Conservation (phyloP, 2,797 vertebrate genomes). For the Siniperca obscura region DNA sequence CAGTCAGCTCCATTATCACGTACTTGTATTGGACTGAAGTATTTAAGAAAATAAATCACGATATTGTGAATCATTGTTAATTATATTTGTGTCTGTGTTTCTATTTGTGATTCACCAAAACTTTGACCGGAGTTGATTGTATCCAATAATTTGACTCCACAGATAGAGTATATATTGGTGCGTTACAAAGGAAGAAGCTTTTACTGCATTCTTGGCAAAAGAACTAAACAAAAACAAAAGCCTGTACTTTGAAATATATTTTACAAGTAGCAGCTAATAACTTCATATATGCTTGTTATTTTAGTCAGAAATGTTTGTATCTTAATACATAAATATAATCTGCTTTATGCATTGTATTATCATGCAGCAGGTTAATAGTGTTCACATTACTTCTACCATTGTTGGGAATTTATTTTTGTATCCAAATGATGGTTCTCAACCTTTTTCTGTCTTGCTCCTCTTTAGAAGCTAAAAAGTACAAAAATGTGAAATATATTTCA, state of each 20-base stretch:
- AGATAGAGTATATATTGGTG: background rate
- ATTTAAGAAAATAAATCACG: slow-evolving; percentile 19
- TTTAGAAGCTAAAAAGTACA: background rate
- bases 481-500: too few relatives aligned
- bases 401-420: background rate
- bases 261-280: too few relatives aligned
- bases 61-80: background rate
- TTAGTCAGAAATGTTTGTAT: background rate
- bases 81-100: background rate
- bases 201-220: background rate
- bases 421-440: background rate
- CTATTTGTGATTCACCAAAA: background rate
- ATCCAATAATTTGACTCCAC: background rate
- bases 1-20: background rate
- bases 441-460: too few relatives aligned
- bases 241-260: background rate
- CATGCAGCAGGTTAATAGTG: background rate
- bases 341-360: background rate
- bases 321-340: background rate
- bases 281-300: background rate
- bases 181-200: background rate
- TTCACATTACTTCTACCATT: background rate
- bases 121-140: background rate
- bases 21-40: background rate
- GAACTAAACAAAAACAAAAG: background rate